phyloP scores from a whole-genome alignment of 2,113 vertebrate genomes.

The Sceloporus tristichus region DNA sequence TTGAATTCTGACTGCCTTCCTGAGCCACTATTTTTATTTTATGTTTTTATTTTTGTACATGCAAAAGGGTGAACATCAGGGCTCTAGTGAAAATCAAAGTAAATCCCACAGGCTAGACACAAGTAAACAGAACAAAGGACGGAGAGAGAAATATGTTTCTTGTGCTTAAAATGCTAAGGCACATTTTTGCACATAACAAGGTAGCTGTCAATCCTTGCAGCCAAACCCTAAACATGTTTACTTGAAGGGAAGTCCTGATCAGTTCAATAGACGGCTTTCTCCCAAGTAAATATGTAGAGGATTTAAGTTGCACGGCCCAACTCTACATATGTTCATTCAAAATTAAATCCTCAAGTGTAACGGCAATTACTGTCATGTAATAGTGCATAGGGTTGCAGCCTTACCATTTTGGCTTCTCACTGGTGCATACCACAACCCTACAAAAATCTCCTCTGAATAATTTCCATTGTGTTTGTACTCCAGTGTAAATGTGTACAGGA shows the following conservation, averaged over 20 bases:
- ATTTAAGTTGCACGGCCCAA: neutral
- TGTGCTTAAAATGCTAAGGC: neutral
- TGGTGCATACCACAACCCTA: neutral
- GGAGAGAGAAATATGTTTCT: neutral
- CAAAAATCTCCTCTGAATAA: neutral
- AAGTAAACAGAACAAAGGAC: neutral
- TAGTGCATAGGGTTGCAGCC: neutral
- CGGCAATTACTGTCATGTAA: neutral
- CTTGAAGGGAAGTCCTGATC: slow-evolving; percentile 49
- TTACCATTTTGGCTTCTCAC: neutral
- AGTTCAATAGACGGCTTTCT: slow-evolving; percentile 62
- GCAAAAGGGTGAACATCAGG: neutral
- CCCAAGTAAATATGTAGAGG: slow-evolving; percentile 33
- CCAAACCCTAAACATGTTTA: neutral
- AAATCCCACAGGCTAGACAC: neutral
- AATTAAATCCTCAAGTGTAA: neutral
- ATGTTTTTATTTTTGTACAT: too few relatives aligned
- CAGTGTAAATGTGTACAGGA: neutral
- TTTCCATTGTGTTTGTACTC: neutral
- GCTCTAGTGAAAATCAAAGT: neutral
- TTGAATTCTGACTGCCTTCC: neutral
- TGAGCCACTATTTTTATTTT: neutral
- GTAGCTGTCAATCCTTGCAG: slow-evolving; percentile 51
- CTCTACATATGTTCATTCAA: neutral
- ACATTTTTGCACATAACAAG: neutral